Evolutionary conservation across 2,888 invertebrate genomes (phyloP), one percentile per base, ranked within the genome.

Genomic region (Agrilus cyanescens): DNA sequence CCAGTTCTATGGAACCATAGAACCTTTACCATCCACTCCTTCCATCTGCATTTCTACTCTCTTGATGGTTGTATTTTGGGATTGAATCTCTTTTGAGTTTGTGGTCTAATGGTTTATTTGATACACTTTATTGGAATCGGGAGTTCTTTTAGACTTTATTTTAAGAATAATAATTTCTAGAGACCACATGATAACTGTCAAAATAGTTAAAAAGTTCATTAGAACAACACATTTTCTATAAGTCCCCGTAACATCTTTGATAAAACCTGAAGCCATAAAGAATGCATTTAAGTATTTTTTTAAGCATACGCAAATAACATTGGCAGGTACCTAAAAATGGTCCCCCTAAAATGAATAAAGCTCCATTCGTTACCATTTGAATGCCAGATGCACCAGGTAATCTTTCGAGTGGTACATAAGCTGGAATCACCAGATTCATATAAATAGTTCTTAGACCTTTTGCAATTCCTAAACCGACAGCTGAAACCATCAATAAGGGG

Each of bases 381-480:
- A 83, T 75, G 4, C 81, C 80, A 5, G 77, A 74, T 2, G 83
- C 83, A 37, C 76, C 75, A 3, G 81, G 73, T 20, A 82, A 62
- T 51, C 76, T 68, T 39, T 82, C 77, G 30, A 82, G 61, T 0
- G 81, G 78, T 7, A 83, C 79, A 53, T 82, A 74, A 55, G 67
- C 74, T 0, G 83, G 82, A 44, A 83, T 76, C 3, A 82, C 74
- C 12, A 82, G 63, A 37, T 74, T 71, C 73, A 81, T 76, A 55
- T 78, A 82, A 0, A 82, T 80, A 0, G 80, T 75, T 46, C 82
- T 67, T 20, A 82, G 66, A 1, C 82, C 82, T 66, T 82, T 83
- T 1, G 78, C 76, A 30, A 78, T 61, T 13, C 83, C 83, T 48
- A 83, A 66, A 8, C 69, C 71, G 1, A 75, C 55, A 0, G 76